Evolutionary conservation across 2,888 invertebrate genomes (phyloP).

Genomic region (Sepioteuthis lessoniana): DNA sequence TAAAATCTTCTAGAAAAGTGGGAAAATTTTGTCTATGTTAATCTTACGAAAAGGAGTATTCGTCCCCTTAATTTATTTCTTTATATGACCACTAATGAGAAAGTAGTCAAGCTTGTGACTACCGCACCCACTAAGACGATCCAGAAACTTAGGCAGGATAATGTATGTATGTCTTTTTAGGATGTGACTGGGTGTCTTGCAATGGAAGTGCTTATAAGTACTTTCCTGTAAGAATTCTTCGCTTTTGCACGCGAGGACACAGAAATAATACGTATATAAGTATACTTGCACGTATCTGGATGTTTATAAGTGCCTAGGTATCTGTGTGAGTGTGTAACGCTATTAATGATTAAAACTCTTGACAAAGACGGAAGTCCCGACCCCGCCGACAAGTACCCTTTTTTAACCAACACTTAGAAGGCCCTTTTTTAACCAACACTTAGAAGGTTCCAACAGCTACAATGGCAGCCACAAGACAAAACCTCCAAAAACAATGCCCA

Average conservation of each 20-base stretch:
- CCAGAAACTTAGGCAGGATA: too few species aligned
- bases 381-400: background rate
- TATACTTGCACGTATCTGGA: background rate
- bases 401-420: background rate
- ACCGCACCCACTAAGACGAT: too few species aligned
- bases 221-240: too few species aligned
- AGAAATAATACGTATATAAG: background rate
- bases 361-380: background rate
- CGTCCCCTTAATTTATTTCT: too few species aligned
- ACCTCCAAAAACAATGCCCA: background rate
- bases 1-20: too few species aligned
- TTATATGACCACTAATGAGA: too few species aligned
- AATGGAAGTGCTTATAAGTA: too few species aligned
- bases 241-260: too few species aligned
- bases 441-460: background rate
- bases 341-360: slow-evolving; percentile 10
- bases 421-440: too few species aligned
- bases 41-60: too few species aligned
- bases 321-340: background rate
- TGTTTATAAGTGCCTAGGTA: background rate
- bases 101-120: too few species aligned
- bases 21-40: too few species aligned
- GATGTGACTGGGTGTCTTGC: background rate
- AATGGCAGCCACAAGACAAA: background rate
- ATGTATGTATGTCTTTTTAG: background rate